Percentiles rank a stretch among this genome's conserved stretches.
Conservation (phyloP, 2,797 vertebrate species). For the Macropus fuliginosus region DNA sequence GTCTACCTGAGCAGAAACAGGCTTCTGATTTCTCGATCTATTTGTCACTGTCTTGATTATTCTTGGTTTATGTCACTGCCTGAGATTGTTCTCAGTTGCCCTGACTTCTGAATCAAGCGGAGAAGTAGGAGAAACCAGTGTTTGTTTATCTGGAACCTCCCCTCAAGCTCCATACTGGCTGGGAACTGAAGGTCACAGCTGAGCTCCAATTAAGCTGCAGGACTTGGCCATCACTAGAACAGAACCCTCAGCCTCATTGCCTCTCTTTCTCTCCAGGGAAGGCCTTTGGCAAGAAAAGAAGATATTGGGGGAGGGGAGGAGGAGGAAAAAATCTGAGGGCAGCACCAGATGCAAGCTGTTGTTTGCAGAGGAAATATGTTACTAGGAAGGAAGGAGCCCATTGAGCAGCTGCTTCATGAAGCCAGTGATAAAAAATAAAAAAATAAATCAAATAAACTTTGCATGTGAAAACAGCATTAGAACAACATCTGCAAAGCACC, state of each 20-base stretch:
- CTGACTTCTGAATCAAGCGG: background rate
- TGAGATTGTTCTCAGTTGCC: background rate
- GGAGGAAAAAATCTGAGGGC: background rate
- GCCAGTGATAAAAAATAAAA: background rate
- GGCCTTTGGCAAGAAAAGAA: background rate
- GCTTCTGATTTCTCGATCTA: background rate
- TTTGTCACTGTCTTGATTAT: background rate
- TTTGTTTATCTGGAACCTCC: background rate
- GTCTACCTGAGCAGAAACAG: background rate
- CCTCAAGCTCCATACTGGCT: background rate
- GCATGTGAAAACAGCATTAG: constrained; percentile 30
- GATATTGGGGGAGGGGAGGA: background rate
- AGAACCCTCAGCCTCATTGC: background rate
- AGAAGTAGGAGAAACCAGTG: background rate
- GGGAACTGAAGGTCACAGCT: background rate
- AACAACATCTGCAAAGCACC: constrained; percentile 61
- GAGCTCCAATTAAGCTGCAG: background rate
- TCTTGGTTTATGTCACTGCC: background rate
- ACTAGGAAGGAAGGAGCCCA: constrained; percentile 12
- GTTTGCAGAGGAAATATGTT: constrained; percentile 48
- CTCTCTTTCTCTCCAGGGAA: background rate
- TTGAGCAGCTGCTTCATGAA: constrained; percentile 34
- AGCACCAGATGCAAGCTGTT: constrained; percentile 56
- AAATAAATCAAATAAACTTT: constrained; percentile 1
- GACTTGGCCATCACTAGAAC: background rate